Base-by-base conservation (phyloP, 2,113 vertebrate species). In the Halichoerus grypus region DNA sequence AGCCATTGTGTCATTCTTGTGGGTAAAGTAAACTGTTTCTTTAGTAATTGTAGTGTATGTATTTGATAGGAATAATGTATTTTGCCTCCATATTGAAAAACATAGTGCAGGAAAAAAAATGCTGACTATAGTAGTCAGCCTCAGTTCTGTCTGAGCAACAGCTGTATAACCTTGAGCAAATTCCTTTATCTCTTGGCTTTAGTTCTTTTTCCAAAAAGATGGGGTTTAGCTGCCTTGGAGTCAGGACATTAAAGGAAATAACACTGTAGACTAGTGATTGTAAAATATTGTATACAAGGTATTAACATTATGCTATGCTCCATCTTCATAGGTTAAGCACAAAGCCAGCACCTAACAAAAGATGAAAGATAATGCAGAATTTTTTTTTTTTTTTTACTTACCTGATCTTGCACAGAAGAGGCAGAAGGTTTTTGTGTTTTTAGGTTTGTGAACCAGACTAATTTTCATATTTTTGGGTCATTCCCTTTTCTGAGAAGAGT, bases 241-340 rank as follows among this genome's bases (percentile, higher is more conserved):
- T 84, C 77, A 88, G 79, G n/a, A 61, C 42, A 79, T 33, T 83
- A 94, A 96, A 91, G 59, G 46, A 94, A 94, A 77, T 88, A 33
- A 46, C 61, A 76, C 55, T 74, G 16, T 88, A 94, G 82, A 72
- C 16, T 53, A 95, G 19, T 8, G 39, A 9, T 33, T 74, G 7
- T 67, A 69, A 84, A 83, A 19, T 49, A 93, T 19, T 94, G 8
- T 63, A 46, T 42, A 42, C 16, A 88, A n/a, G 3, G 46, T 65
- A 79, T 24, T 92, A 88, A 65, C 24, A 63, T 76, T 53, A 93
- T 46, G 16, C 22, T 82, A 0, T 91, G 46, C 21, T 51, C 65
- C 24, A 42, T 93, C 86, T 88, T 94, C 76, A 86, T 83, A 88
- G 22, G 28, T 95, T 69, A 88, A 53, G 63, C 57, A 46, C 85